Conservation (phyloP, 2,888 invertebrate genomes). For the Hydropsyche betteni region DNA sequence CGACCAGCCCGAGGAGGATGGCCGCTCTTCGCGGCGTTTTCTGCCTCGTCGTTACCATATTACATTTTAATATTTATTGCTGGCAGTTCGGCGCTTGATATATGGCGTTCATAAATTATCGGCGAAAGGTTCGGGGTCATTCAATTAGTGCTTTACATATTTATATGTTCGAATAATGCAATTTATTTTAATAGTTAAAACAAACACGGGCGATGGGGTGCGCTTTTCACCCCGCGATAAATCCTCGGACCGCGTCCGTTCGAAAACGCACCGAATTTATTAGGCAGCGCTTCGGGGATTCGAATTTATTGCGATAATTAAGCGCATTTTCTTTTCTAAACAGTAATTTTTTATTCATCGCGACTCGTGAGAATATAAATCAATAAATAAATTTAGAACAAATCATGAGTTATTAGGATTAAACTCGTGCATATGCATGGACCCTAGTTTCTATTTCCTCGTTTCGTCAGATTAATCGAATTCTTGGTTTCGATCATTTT, state of each 20-base stretch:
- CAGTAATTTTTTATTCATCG: too few species aligned
- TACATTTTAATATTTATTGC: constrained; percentile 44
- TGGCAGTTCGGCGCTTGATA: constrained; percentile 44
- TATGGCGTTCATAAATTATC: constrained; percentile 48
- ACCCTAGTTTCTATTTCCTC: too few species aligned
- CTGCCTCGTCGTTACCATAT: constrained; percentile 36
- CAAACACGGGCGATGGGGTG: constrained; percentile 43
- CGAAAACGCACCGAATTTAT: constrained; percentile 1
- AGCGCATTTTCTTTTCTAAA: too few species aligned
- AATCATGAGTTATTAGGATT: background rate
- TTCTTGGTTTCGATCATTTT: too few species aligned
- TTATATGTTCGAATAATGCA: constrained; percentile 51
- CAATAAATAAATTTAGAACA: too few species aligned
- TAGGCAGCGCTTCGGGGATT: background rate
- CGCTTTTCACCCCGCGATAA: constrained; percentile 19
- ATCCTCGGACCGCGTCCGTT: background rate
- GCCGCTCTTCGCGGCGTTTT: constrained; percentile 23
- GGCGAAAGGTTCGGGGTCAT: constrained; percentile 47
- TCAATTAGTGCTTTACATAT: constrained; percentile 50
- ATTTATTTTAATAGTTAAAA: constrained; percentile 52
- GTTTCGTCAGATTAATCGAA: too few species aligned
- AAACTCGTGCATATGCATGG: background rate
- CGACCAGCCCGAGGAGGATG: too few species aligned
- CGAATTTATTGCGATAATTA: too few species aligned
- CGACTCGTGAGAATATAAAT: too few species aligned